Evolutionary conservation across 2,113 vertebrate genomes (phyloP).

Genomic region (Dendropsophus ebraccatus): DNA sequence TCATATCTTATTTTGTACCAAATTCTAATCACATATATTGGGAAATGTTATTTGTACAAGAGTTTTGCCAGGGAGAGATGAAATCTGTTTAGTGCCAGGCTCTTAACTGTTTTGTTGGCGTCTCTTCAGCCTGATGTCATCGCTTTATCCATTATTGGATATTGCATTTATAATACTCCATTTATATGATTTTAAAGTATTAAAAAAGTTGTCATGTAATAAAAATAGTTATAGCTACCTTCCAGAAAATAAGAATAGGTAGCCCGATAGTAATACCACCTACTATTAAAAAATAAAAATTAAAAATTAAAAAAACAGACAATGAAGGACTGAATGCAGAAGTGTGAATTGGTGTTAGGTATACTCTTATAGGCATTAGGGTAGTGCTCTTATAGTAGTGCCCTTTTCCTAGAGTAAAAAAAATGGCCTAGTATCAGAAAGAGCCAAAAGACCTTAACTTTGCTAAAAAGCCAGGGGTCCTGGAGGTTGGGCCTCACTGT

Average conservation of each 20-base stretch:
- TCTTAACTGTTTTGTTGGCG: constrained; percentile 47
- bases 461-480: no score
- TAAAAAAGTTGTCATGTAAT: not conserved
- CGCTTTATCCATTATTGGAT: constrained; percentile 20
- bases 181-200: not conserved
- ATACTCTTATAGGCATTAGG: not conserved
- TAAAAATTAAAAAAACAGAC: not conserved
- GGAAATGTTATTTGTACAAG: constrained; percentile 57
- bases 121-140: constrained; percentile 30
- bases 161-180: not conserved
- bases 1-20: constrained; percentile 57
- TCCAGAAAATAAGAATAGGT: not conserved
- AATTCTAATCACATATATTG: constrained; percentile 57
- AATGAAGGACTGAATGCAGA: not conserved
- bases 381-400: no score
- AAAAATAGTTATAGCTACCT: not conserved
- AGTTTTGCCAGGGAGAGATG: constrained; percentile 45
- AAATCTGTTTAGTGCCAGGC: constrained; percentile 40
- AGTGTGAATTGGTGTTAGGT: not conserved
- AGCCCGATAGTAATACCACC: not conserved
- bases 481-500: no score
- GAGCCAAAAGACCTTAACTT: no score
- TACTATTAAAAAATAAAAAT: no score
- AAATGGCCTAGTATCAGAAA: no score
- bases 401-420: no score